Percentiles rank a stretch among this genome's conserved stretches.
Evolutionary conservation across 1,140 invertebrate genomes (phyloP).

Genomic region (Formica selysi): DNA sequence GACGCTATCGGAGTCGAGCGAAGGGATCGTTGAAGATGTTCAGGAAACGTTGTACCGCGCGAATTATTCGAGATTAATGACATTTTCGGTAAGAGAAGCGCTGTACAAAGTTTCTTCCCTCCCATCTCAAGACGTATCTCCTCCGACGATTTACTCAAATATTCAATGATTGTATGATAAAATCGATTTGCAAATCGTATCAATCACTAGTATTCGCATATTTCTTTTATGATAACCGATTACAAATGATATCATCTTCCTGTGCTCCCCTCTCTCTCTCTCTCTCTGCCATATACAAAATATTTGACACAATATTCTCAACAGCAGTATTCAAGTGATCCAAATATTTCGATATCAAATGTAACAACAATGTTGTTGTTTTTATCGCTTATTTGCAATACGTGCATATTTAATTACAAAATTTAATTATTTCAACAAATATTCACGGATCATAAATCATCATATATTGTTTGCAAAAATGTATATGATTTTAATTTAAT

Average conservation of each 20-base stretch:
- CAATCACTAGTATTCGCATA: neutral
- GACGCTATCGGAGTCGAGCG: slow-evolving; percentile 60
- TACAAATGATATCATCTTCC: neutral
- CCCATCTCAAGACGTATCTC: neutral
- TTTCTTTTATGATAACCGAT: neutral
- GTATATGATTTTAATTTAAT: neutral
- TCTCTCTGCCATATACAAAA: neutral
- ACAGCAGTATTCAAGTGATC: neutral
- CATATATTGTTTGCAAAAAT: slow-evolving; percentile 1
- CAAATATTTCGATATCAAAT: slow-evolving; percentile 41
- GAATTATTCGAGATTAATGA: slow-evolving; percentile 70
- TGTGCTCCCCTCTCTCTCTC: too few species aligned
- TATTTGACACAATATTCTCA: slow-evolving; percentile 6
- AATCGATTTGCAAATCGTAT: neutral
- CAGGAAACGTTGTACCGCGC: slow-evolving; percentile 66
- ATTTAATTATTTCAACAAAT: slow-evolving; percentile 27
- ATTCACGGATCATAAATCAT: slow-evolving; percentile 1
- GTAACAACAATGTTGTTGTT: neutral
- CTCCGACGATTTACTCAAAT: slow-evolving; percentile 1
- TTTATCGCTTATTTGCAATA: slow-evolving; percentile 23
- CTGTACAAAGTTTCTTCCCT: neutral
- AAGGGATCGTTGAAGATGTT: slow-evolving; percentile 67
- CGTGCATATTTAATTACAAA: neutral
- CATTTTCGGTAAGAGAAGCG: slow-evolving; percentile 47
- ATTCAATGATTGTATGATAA: neutral